Percentiles rank a stretch among this genome's conserved stretches.
These are phyloP conservation scores for Ephestia elutella DNA, from an alignment of 1,140 invertebrate genomes.

Conservation along the genomic window DNA sequence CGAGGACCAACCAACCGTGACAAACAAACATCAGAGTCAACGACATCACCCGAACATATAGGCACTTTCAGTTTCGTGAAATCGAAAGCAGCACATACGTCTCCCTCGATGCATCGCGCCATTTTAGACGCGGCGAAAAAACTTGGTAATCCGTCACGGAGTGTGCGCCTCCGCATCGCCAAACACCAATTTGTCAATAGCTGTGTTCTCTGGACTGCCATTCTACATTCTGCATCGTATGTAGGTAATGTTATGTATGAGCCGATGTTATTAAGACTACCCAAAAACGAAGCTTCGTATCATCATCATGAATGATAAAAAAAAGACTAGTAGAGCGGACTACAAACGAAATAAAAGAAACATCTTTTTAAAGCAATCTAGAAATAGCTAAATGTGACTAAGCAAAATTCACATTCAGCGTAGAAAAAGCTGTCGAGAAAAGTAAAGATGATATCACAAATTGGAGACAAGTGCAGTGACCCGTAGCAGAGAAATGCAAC, in stretches of 20 bases:
- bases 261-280: no score
- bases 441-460: background rate
- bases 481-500: constrained; percentile 49
- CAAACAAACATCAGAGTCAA: constrained; percentile 68
- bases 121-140: constrained; percentile 53
- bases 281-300: no score
- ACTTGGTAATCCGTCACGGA: constrained; percentile 48
- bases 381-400: no score
- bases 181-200: constrained; percentile 43
- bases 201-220: background rate
- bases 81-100: constrained; percentile 60
- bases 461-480: constrained; percentile 41
- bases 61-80: constrained; percentile 66
- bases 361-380: no score
- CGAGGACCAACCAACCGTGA: constrained; percentile 50
- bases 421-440: no score
- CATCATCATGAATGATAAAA: no score
- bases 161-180: constrained; percentile 31
- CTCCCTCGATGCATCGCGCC: constrained; percentile 39
- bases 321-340: no score
- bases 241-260: no score
- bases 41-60: constrained; percentile 63
- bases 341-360: no score
- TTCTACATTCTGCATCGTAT: background rate
- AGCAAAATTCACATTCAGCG: no score